Percentiles rank a stretch among this genome's conserved stretches.
Evolutionary conservation across 92 coral and sea anemone species (phyloP).

Genomic region (Zoanthus gigantus): DNA sequence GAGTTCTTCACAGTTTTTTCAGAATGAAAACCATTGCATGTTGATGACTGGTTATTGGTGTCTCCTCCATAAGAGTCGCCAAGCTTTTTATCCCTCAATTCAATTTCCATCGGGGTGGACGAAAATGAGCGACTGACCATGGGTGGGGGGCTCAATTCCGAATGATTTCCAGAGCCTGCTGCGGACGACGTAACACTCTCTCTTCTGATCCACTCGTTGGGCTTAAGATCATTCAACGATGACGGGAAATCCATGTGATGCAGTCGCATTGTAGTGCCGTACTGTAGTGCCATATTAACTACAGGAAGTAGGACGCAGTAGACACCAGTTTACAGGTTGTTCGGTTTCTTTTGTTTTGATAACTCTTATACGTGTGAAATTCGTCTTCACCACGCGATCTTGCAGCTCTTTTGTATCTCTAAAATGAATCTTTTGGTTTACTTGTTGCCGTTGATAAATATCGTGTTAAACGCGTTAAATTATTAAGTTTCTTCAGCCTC

Average conservation of each 20-base stretch:
- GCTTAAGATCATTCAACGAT: slow-evolving; percentile 2
- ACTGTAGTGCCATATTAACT: slow-evolving; percentile 73
- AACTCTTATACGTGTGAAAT: slow-evolving; percentile 38
- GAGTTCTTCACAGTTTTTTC: slow-evolving; percentile 13
- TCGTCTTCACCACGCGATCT: slow-evolving; percentile 39
- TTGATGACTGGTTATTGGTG: slow-evolving; percentile 1
- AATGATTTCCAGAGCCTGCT: slow-evolving; percentile 23
- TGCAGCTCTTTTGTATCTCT: slow-evolving; percentile 17
- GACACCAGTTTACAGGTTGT: slow-evolving; percentile 39
- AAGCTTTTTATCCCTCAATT: slow-evolving; percentile 26
- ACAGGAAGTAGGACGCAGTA: slow-evolving; percentile 10
- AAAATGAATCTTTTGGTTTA: not conserved
- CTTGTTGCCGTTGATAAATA: not conserved
- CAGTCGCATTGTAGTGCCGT: slow-evolving; percentile 78
- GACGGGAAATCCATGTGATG: slow-evolving; percentile 82
- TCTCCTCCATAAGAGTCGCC: slow-evolving; percentile 9
- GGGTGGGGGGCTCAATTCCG: slow-evolving; percentile 26
- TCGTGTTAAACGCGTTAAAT: slow-evolving; percentile 4
- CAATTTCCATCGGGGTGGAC: slow-evolving; percentile 26
- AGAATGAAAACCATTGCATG: slow-evolving; percentile 8
- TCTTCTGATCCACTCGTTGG: slow-evolving; percentile 35
- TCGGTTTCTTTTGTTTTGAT: slow-evolving; percentile 31
- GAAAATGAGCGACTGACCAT: slow-evolving; percentile 11
- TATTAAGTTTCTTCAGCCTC: not conserved
- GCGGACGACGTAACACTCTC: slow-evolving; percentile 32